A percentile compares a stretch with the other conserved stretches of the same genome.
Conservation (phyloP, 2,888 invertebrate species). For the Eupithecia subfuscata region DNA sequence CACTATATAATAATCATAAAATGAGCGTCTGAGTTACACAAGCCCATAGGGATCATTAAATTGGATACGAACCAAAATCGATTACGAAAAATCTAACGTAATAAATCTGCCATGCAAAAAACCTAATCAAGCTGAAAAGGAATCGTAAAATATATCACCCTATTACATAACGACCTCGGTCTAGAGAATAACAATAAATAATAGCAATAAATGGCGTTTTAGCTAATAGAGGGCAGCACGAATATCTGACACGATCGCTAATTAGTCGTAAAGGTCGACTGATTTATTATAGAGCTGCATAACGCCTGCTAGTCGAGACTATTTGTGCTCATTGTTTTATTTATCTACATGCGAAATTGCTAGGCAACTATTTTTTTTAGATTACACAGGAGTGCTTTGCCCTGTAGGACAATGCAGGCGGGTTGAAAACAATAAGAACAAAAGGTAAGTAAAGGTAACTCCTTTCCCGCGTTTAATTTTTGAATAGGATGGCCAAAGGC, state of each 20-base stretch:
- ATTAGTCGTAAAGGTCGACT: constrained; percentile 42
- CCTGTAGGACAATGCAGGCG: too few relatives aligned
- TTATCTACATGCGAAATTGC: too few relatives aligned
- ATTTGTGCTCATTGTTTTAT: background rate
- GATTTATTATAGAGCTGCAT: constrained; percentile 36
- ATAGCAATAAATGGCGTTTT: constrained; percentile 34
- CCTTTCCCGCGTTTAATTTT: too few relatives aligned
- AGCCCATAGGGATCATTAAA: background rate
- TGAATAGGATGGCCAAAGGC: too few relatives aligned
- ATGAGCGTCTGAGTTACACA: background rate
- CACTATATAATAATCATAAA: background rate
- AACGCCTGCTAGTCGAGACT: background rate
- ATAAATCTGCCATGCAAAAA: background rate
- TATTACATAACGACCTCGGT: constrained; percentile 30
- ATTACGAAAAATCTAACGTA: background rate
- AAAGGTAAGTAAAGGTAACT: too few relatives aligned
- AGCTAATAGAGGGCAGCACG: constrained; percentile 41
- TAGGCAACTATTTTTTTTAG: too few relatives aligned
- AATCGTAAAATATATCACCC: constrained; percentile 13
- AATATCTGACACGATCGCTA: constrained; percentile 41
- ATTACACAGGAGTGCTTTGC: too few relatives aligned
- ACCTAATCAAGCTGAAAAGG: constrained; percentile 18
- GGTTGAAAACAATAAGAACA: too few relatives aligned
- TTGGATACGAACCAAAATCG: background rate
- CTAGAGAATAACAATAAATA: constrained; percentile 37